Evolutionary conservation across 1,140 invertebrate species (phyloP).

Genomic region (Carcinoscorpius rotundicauda): DNA sequence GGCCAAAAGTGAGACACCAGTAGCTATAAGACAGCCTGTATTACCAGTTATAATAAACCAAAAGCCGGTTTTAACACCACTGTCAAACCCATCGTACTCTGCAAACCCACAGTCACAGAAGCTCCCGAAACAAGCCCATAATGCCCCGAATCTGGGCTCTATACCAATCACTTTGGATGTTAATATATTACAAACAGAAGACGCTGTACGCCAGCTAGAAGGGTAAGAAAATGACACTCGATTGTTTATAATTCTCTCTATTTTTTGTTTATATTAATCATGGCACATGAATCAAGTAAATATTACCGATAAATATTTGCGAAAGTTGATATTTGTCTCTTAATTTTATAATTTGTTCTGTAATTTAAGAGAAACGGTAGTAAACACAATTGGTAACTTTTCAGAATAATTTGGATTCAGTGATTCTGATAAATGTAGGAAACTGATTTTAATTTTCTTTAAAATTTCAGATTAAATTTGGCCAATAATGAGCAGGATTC

Average conservation of each 20-base stretch:
- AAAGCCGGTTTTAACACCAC: neutral
- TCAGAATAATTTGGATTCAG: neutral
- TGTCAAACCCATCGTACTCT: neutral
- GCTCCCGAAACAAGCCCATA: constrained; percentile 12
- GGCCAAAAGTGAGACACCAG: neutral
- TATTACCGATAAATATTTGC: too few relatives aligned
- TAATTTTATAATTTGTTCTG: constrained; percentile 6
- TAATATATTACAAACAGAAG: neutral
- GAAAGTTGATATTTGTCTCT: too few relatives aligned
- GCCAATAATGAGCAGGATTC: neutral
- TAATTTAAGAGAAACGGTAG: too few relatives aligned
- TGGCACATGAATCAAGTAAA: too few relatives aligned
- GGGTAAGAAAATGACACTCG: neutral
- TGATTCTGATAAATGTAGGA: neutral
- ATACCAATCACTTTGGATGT: neutral
- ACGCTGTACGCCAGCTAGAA: neutral
- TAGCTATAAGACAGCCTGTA: too few relatives aligned
- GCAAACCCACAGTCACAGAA: neutral
- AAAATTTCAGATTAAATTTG: neutral
- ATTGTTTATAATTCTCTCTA: neutral
- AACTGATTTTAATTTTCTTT: constrained; percentile 1
- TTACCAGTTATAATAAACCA: too few relatives aligned
- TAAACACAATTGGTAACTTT: neutral
- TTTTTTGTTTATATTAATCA: too few relatives aligned
- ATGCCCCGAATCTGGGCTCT: constrained; percentile 10